Evolutionary conservation across 2,797 vertebrate species (phyloP).

Genomic region (Notamacropus eugenii): DNA sequence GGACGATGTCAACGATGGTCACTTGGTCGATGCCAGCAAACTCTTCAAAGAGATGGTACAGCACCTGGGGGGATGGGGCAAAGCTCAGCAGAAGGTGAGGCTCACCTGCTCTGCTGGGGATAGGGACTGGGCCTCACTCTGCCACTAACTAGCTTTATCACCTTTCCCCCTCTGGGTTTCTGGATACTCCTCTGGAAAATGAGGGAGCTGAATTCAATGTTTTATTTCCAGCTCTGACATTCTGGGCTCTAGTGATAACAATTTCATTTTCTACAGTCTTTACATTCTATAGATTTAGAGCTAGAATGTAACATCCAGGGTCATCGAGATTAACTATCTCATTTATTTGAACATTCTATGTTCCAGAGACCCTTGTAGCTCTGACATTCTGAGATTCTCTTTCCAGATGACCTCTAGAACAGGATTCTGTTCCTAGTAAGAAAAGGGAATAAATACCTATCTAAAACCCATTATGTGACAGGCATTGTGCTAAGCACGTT

Average conservation of each 20-base stretch:
- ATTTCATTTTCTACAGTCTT: no score
- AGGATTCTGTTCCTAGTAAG: background rate
- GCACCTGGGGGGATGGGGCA: constrained; percentile 86
- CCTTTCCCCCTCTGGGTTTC: background rate
- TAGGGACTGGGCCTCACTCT: background rate
- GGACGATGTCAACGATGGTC: constrained; percentile 88
- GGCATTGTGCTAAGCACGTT: background rate
- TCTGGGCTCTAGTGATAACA: background rate
- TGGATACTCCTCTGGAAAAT: background rate
- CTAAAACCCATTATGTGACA: background rate
- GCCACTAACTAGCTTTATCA: background rate
- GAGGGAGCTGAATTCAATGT: background rate
- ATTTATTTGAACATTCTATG: background rate
- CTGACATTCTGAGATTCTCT: background rate
- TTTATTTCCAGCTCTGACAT: background rate
- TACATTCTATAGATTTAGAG: background rate
- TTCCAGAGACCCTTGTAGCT: background rate
- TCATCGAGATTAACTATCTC: background rate
- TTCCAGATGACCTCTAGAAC: background rate
- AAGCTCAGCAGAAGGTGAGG: background rate
- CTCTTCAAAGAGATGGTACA: constrained; percentile 98
- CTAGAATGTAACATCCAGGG: background rate
- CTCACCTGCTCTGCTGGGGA: background rate
- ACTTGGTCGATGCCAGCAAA: constrained; percentile 86
- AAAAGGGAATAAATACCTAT: background rate